Conservation (phyloP, 1,140 invertebrate species). For the Lepidotrigona ventralis region DNA sequence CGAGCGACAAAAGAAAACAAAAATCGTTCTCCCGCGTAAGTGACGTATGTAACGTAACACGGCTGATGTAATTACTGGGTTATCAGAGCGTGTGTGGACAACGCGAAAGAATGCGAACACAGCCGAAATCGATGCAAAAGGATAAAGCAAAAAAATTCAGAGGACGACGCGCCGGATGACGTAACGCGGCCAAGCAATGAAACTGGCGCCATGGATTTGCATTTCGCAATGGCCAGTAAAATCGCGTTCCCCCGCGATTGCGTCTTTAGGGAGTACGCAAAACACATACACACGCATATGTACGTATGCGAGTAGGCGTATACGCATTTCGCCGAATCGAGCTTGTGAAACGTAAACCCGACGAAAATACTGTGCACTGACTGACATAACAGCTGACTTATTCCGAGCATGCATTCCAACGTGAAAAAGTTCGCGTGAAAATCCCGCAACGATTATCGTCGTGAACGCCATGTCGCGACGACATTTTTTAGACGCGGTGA, state of each 20-base stretch:
- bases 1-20: not conserved
- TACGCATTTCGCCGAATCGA: conserved; percentile 8
- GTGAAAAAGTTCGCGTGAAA: not conserved
- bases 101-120: not conserved
- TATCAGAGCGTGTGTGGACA: not conserved
- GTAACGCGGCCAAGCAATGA: conserved; percentile 8
- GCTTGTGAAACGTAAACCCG: not conserved
- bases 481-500: not conserved
- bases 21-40: not conserved
- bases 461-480: not conserved
- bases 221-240: conserved; percentile 48
- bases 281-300: not conserved
- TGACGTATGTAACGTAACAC: too few species aligned
- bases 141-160: not conserved
- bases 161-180: conserved; percentile 14
- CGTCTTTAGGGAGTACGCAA: not conserved
- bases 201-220: conserved; percentile 41
- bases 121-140: not conserved
- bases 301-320: too few species aligned
- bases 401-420: not conserved
- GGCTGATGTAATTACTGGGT: not conserved
- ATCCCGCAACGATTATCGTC: not conserved
- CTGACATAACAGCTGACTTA: not conserved
- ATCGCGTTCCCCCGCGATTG: not conserved
- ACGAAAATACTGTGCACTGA: conserved; percentile 17